phyloP scores from a whole-genome alignment of 2,113 vertebrate genomes.

The Indicator maculatus region DNA sequence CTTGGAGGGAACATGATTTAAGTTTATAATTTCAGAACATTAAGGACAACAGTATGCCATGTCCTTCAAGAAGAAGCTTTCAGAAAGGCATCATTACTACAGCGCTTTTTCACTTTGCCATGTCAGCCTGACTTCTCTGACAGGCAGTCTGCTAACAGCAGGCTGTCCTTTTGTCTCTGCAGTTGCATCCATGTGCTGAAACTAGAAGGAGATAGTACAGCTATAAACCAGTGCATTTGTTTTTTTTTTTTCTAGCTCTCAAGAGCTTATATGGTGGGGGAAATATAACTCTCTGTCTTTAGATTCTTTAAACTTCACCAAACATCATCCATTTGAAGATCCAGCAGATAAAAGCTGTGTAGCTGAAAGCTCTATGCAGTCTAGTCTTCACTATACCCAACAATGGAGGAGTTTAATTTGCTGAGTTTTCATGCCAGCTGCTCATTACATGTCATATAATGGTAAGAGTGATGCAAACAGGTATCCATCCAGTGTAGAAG shows the following conservation, averaged over 20 bases:
- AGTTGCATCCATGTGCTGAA: background rate
- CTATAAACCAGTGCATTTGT: background rate
- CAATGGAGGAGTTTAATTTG: background rate
- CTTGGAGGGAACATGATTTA: background rate
- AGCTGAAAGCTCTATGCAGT: background rate
- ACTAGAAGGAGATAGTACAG: background rate
- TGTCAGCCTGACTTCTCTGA: background rate
- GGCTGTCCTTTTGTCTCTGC: rapidly evolving
- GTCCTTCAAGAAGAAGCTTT: background rate
- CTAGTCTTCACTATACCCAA: background rate
- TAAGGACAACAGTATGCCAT: background rate
- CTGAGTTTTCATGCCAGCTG: background rate
- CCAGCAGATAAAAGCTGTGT: background rate
- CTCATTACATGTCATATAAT: rapidly evolving
- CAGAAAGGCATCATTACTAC: background rate
- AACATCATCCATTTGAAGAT: background rate
- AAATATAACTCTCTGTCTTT: background rate
- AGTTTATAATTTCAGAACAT: background rate
- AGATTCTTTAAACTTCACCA: background rate
- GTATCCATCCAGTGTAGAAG: background rate
- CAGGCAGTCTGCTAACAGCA: background rate
- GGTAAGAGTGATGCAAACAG: background rate
- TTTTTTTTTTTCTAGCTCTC: background rate
- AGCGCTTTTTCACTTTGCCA: background rate
- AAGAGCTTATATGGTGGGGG: background rate